These are phyloP conservation scores for Pristionchus maxplancki DNA, from an alignment of 2,888 invertebrate genomes.

Conservation along the genomic window DNA sequence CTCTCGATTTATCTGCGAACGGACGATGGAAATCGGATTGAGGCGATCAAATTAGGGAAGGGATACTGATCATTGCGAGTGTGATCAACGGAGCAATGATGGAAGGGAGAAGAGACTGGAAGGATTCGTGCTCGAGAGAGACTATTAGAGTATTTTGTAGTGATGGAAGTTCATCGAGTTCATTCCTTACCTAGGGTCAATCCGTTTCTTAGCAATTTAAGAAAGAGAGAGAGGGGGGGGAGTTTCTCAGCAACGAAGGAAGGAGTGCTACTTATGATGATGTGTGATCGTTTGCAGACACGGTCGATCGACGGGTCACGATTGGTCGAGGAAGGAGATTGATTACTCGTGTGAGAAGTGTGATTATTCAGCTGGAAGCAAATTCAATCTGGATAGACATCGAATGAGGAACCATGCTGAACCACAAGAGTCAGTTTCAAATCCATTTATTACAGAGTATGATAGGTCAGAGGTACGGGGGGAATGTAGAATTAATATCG, in stretches of 20 bases:
- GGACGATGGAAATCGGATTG: background rate
- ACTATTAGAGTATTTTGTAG: background rate
- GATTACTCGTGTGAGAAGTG: background rate
- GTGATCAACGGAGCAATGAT: background rate
- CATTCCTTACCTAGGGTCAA: background rate
- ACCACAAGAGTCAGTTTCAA: background rate
- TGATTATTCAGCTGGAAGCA: slow-evolving; percentile 14
- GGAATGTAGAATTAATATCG: too few relatives aligned
- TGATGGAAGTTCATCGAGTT: background rate
- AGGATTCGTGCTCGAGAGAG: background rate
- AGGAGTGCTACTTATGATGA: too few relatives aligned
- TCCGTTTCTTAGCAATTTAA: too few relatives aligned
- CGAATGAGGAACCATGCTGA: background rate
- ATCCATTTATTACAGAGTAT: too few relatives aligned
- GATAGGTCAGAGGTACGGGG: too few relatives aligned
- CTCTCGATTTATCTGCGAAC: background rate
- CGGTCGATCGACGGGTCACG: slow-evolving; percentile 5
- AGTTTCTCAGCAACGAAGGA: too few relatives aligned
- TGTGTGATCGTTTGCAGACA: slow-evolving; percentile 21
- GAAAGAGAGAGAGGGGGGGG: background rate
- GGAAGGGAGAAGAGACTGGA: background rate
- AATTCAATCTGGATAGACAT: slow-evolving; percentile 40
- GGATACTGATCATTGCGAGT: slow-evolving; percentile 12
- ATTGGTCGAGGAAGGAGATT: background rate
- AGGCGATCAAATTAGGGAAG: background rate